Conservation (phyloP, 2,113 vertebrate genomes). For the Oenanthe melanoleuca region DNA sequence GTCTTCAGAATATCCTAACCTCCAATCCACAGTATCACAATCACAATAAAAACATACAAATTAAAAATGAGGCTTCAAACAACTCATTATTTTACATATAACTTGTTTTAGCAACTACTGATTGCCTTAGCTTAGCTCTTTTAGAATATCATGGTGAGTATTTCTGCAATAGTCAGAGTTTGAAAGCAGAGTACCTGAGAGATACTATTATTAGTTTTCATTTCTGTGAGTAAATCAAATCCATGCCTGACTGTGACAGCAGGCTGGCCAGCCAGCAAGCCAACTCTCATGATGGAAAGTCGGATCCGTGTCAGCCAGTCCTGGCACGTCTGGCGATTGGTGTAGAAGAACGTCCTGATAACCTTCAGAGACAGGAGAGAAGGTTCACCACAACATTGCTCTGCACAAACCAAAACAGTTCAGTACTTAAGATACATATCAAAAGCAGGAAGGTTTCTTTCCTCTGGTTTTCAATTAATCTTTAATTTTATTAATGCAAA, state of each 20-base stretch:
- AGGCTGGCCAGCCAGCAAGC: slow-evolving; percentile 94
- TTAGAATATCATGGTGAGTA: background rate
- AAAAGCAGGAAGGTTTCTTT: background rate
- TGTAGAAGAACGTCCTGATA: slow-evolving; percentile 97
- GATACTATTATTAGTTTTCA: slow-evolving; percentile 84
- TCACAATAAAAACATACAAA: background rate
- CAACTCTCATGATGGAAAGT: slow-evolving; percentile 95
- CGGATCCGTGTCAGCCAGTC: slow-evolving; percentile 97
- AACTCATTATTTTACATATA: background rate
- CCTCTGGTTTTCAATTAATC: background rate
- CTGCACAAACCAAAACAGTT: background rate
- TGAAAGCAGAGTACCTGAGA: slow-evolving; percentile 78
- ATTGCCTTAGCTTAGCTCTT: background rate
- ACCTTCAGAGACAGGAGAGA: slow-evolving; percentile 76
- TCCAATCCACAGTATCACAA: background rate
- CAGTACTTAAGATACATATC: background rate
- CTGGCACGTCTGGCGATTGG: slow-evolving; percentile 97
- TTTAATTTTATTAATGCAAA: background rate
- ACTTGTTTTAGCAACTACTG: background rate
- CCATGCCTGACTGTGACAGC: slow-evolving; percentile 96
- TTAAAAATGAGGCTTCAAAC: background rate
- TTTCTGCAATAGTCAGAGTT: background rate
- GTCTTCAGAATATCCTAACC: background rate
- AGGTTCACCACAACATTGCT: background rate
- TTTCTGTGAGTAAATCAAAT: slow-evolving; percentile 94